Conservation (phyloP, 2,797 vertebrate species). For the Capromys pilorides region DNA sequence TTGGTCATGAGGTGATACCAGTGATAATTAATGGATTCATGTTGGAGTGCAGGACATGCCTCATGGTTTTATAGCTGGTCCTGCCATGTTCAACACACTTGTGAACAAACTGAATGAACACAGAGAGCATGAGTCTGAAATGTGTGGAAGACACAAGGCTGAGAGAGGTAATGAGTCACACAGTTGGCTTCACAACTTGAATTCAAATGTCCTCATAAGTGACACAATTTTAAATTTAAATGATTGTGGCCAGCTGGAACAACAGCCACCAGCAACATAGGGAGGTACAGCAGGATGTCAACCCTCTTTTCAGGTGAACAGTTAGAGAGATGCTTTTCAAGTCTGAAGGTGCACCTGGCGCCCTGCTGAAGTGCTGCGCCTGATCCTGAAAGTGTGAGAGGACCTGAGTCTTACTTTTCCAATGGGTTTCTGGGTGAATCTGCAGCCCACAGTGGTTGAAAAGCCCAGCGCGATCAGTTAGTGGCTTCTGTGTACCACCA, state of each 20-base stretch:
- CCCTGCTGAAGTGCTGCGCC: not conserved
- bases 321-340: not conserved
- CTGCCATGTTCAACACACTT: slow-evolving; percentile 13
- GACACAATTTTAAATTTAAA: slow-evolving; percentile 25
- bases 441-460: no score
- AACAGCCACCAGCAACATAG: not conserved
- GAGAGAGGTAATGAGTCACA: not conserved
- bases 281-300: not conserved
- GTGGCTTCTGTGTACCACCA: not conserved
- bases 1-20: not conserved
- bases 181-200: not conserved
- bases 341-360: no score
- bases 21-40: not conserved
- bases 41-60: not conserved
- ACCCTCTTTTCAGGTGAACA: not conserved
- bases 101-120: not conserved
- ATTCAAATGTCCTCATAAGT: not conserved
- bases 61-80: not conserved
- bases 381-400: not conserved
- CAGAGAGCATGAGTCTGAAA: not conserved
- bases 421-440: not conserved
- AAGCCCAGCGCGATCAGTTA: not conserved
- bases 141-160: not conserved
- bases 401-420: not conserved
- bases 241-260: not conserved